phyloP scores from a whole-genome alignment of 35 echinoderm and acorn worm species.

The Ophioderma brevispina region DNA sequence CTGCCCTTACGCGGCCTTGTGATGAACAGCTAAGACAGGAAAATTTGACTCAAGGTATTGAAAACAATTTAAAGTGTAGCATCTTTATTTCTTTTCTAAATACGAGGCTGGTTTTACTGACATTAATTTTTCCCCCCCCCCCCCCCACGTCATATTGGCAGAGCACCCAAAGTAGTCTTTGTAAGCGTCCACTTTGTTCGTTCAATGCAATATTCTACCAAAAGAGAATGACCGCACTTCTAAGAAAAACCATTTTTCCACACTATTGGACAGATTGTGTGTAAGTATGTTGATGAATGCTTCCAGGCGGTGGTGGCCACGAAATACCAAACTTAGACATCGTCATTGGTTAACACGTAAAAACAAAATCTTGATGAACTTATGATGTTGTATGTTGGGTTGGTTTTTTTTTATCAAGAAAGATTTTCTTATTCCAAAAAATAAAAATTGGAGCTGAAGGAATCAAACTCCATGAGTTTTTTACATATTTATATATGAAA shows the following conservation, averaged over 20 bases:
- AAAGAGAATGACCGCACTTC: conserved; percentile 75
- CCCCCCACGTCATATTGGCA: too few relatives aligned
- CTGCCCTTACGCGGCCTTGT: too few relatives aligned
- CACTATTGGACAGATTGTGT: conserved; percentile 92
- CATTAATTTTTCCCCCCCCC: too few relatives aligned
- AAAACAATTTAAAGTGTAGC: too few relatives aligned
- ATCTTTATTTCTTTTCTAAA: too few relatives aligned
- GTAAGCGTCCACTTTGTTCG: conserved; percentile 88
- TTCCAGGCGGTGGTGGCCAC: too few relatives aligned
- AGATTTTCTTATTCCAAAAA: neutral
- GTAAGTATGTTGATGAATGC: conserved; percentile 43
- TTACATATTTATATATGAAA: neutral
- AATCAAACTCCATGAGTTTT: neutral
- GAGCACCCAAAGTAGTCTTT: conserved; percentile 74
- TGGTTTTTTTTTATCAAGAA: neutral
- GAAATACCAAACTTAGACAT: too few relatives aligned
- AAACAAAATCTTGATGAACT: too few relatives aligned
- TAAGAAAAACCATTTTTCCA: conserved; percentile 86
- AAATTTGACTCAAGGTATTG: too few relatives aligned
- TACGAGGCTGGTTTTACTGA: too few relatives aligned
- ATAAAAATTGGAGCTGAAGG: neutral
- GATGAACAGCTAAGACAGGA: too few relatives aligned
- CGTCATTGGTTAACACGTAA: too few relatives aligned
- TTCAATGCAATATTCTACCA: conserved; percentile 72
- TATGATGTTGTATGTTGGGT: neutral